A percentile compares a stretch with the other conserved stretches of the same genome.
Conservation (phyloP, 2,888 invertebrate species). For the Trachelus stipa region DNA sequence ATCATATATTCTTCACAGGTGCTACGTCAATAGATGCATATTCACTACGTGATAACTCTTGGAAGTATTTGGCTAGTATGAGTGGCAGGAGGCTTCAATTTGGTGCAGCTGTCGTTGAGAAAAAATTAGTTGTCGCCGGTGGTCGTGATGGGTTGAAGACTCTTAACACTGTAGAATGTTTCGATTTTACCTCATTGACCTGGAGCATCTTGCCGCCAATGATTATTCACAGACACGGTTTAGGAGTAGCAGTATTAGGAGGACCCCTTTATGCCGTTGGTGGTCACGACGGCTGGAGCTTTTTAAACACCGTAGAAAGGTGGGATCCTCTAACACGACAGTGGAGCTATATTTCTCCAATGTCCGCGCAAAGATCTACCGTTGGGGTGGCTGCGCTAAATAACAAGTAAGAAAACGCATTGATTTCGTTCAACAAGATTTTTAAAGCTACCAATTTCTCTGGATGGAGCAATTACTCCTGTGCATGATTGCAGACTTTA, state of each 20-base stretch:
- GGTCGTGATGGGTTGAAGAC: conserved; percentile 95
- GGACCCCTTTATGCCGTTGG: conserved; percentile 94
- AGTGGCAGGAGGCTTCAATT: conserved; percentile 87
- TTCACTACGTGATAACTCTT: conserved; percentile 82
- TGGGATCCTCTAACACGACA: conserved; percentile 91
- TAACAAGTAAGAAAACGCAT: conserved; percentile 68
- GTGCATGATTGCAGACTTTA: conserved; percentile 74
- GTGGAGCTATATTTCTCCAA: conserved; percentile 92
- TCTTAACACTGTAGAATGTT: conserved; percentile 91
- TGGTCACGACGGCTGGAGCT: conserved; percentile 96
- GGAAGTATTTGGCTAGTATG: conserved; percentile 83
- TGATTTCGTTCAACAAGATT: neutral
- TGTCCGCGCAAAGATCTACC: conserved; percentile 89
- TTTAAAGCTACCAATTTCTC: neutral
- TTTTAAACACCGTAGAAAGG: conserved; percentile 91
- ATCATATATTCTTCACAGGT: conserved; percentile 68
- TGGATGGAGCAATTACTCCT: neutral
- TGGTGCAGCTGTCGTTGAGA: conserved; percentile 87
- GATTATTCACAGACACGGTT: conserved; percentile 88
- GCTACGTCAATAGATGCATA: conserved; percentile 92
- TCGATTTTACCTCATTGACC: conserved; percentile 82
- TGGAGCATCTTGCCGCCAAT: conserved; percentile 89
- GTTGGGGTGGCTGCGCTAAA: conserved; percentile 91
- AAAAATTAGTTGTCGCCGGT: conserved; percentile 88
- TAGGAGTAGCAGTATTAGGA: conserved; percentile 80